Conservation (phyloP, 2,888 invertebrate genomes). For the Carpatolechia fugitivella region DNA sequence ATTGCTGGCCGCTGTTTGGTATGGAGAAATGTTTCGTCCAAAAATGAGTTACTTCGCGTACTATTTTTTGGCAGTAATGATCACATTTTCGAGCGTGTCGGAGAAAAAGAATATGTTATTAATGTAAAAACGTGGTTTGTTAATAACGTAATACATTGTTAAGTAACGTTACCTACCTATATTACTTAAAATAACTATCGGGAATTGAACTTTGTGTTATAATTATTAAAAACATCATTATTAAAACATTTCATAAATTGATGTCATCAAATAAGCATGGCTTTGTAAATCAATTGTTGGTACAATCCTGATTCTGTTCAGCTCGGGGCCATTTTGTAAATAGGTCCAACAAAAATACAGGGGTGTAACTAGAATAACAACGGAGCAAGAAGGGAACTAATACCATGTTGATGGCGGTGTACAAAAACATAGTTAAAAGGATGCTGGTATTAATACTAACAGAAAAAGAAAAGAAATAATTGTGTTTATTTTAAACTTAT, state of each 20-base stretch:
- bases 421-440: not conserved
- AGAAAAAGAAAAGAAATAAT: not conserved
- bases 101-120: too few relatives aligned
- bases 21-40: too few relatives aligned
- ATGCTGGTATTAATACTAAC: not conserved
- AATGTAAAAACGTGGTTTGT: too few relatives aligned
- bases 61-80: too few relatives aligned
- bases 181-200: too few relatives aligned
- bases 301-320: not conserved
- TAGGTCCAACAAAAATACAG: slow-evolving; percentile 13
- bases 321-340: not conserved
- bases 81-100: too few relatives aligned
- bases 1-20: too few relatives aligned
- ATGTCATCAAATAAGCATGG: slow-evolving; percentile 3
- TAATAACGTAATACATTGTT: too few relatives aligned
- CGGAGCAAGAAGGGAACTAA: not conserved
- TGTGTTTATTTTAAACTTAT: too few relatives aligned
- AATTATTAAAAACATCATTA: not conserved
- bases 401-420: slow-evolving; percentile 7
- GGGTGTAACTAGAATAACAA: slow-evolving; percentile 10
- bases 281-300: slow-evolving; percentile 8
- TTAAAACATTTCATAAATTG: not conserved
- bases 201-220: not conserved
- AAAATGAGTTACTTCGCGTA: too few relatives aligned
- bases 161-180: too few relatives aligned